Evolutionary conservation across 2,888 invertebrate species (phyloP), one percentile per base, ranked within the genome.

Genomic region (Sphinx pinastri): DNA sequence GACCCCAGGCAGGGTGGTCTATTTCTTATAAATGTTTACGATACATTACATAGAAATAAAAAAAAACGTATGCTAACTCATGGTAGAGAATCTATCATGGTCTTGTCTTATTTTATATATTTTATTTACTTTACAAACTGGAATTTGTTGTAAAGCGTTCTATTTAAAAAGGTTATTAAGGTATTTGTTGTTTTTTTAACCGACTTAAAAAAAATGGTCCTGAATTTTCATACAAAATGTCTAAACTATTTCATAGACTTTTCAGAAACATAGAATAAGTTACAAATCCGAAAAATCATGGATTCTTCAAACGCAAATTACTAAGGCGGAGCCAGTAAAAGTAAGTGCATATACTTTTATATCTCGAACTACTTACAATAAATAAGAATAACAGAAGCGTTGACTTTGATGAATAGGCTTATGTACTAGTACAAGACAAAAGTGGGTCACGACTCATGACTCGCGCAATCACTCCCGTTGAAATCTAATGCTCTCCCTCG

Each of bases 401-500:
- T 55, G 55, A 19, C 55, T 19, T 55, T 55, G 19, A 54, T 54
- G 55, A 55, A 55, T 55, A 55, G 55, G 19, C 16, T 19, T 25
- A 19, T 11, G 55, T 55, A 55, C 47, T 63, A 47, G 19, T n/a
- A 47, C 16, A 55, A 49, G 6, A 12, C 6, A n/a, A 13, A 63
- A 49, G 45, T 63, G 63, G 63, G 63, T 63, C 63, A 47, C 45
- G n/a, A 63, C 63, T 7, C 2, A 25, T 25, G 25, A 25, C 25
- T n/a, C 47, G 16, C 49, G 47, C 16, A 49, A 45, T 45, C 60
- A 60, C 63, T 63, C 63, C 63, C 63, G 63, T 63, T 63, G 63
- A 63, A 63, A 63, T 63, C 63, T 63, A 63, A 63, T 63, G 63
- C 49, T 49, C 63, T 63, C 63, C 63, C 63, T 19, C 49, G 49